Conservation (phyloP, 2,888 invertebrate genomes). For the Drosophila anomalata region DNA sequence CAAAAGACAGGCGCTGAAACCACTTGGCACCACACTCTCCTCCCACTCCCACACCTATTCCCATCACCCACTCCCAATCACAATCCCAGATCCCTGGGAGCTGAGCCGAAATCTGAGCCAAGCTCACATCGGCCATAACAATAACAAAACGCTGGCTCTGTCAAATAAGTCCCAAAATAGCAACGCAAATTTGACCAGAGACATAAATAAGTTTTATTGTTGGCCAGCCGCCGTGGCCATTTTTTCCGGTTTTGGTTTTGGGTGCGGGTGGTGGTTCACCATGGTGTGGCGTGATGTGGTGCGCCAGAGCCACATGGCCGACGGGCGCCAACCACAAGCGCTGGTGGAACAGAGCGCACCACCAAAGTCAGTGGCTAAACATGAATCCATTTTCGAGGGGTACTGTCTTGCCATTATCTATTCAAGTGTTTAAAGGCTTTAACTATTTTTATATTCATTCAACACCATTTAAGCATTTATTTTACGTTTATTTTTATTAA, state of each 20-base stretch:
- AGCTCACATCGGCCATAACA: constrained; percentile 45
- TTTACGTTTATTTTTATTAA: background rate
- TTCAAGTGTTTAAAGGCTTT: background rate
- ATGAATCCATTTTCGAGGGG: background rate
- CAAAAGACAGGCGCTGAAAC: constrained; percentile 76
- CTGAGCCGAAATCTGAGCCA: constrained; percentile 62
- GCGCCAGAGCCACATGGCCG: constrained; percentile 49
- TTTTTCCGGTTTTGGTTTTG: constrained; percentile 2
- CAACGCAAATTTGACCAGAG: constrained; percentile 76
- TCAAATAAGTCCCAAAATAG: constrained; percentile 77
- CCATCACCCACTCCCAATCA: background rate
- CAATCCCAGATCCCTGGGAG: constrained; percentile 21
- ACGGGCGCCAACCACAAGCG: constrained; percentile 44
- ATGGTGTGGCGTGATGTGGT: constrained; percentile 31
- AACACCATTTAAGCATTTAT: background rate
- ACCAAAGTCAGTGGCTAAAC: background rate
- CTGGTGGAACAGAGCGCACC: constrained; percentile 24
- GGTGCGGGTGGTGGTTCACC: constrained; percentile 29
- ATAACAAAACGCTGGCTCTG: constrained; percentile 72
- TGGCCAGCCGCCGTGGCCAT: constrained; percentile 38
- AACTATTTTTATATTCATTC: background rate
- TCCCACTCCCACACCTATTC: constrained; percentile 4
- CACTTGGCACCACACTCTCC: constrained; percentile 36
- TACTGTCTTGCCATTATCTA: background rate
- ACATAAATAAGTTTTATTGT: constrained; percentile 80